Base-by-base conservation (phyloP, 2,113 vertebrate species). In the Sander lucioperca region DNA sequence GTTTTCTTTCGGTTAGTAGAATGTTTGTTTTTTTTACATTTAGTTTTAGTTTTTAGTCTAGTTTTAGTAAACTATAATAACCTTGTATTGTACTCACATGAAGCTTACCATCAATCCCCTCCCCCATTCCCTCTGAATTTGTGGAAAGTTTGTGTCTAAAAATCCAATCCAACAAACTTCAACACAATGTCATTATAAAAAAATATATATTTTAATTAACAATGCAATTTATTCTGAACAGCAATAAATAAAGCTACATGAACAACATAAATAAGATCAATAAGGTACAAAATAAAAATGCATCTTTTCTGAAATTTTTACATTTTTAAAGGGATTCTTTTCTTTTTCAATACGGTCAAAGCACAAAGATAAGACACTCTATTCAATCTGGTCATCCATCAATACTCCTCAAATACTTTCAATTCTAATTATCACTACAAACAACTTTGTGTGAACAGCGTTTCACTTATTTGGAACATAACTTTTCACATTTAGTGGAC, bases 231-330 rank as follows among this genome's bases (percentile, higher is more conserved):
- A 12, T 15, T 71, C 12, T 54, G 39, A 62, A 63, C n/a, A 45
- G 7, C 18, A 75, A 39, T 53, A 59, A 80, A 67, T 58, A 53
- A n/a, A 57, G 30, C 21, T n/a, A 57, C 23, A 33, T 19, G 33
- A 30, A 43, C 5, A 25, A 39, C 51, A 67, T 51, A 51, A 57
- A 64, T 48, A 43, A 1, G 14, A 66, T n/a, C 3, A 21, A 51
- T 14, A 45, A 65, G n/a, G 7, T 12, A 65, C 51, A 43, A 36
- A 63, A 5, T 3, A 13, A 18, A 4, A 59, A 33, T 39, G 21
- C 21, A 62, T 33, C 9, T 43, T 39, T 39, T 10, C 39, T 10
- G 8, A 39, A 39, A 8, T 43, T 11, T 43, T 43, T 43, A 43
- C 39, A 43, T 43, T 43, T 11, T 43, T 43, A 43, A 43, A 43